phyloP scores from a whole-genome alignment of 2,888 invertebrate species.

The Drosophila maculinotata region DNA sequence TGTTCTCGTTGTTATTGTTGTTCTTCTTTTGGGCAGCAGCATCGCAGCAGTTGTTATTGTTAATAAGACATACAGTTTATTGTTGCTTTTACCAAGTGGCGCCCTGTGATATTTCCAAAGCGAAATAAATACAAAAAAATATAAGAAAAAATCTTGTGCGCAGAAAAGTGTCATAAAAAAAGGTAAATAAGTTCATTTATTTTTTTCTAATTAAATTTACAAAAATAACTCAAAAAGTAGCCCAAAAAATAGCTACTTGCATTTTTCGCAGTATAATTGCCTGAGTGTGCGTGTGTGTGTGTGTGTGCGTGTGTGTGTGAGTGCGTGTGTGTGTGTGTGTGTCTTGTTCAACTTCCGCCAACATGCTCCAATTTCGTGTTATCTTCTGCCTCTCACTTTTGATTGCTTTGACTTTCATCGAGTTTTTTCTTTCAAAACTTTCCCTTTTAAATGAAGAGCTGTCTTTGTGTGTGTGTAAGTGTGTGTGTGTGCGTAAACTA shows the following conservation, averaged over 20 bases:
- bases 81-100: constrained; percentile 9
- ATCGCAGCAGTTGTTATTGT: constrained; percentile 36
- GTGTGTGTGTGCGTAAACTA: constrained; percentile 5
- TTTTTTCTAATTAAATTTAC: background rate
- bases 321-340: constrained; percentile 7
- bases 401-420: constrained; percentile 65
- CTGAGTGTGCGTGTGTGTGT: constrained; percentile 18
- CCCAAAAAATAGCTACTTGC: constrained; percentile 9
- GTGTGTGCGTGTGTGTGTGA: too few species aligned
- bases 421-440: constrained; percentile 20
- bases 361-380: constrained; percentile 60
- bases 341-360: constrained; percentile 29
- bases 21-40: constrained; percentile 35
- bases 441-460: constrained; percentile 32
- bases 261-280: constrained; percentile 21
- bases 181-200: constrained; percentile 8
- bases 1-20: constrained; percentile 16
- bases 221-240: background rate
- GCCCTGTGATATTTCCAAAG: constrained; percentile 34
- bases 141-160: background rate
- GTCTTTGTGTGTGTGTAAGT: background rate
- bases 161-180: constrained; percentile 2
- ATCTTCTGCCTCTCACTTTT: constrained; percentile 40
- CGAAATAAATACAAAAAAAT: constrained; percentile 6
- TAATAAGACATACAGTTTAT: constrained; percentile 16